These are phyloP conservation scores for Drosophila lacertosa DNA, from an alignment of 1,140 invertebrate species.

Conservation along the genomic window DNA sequence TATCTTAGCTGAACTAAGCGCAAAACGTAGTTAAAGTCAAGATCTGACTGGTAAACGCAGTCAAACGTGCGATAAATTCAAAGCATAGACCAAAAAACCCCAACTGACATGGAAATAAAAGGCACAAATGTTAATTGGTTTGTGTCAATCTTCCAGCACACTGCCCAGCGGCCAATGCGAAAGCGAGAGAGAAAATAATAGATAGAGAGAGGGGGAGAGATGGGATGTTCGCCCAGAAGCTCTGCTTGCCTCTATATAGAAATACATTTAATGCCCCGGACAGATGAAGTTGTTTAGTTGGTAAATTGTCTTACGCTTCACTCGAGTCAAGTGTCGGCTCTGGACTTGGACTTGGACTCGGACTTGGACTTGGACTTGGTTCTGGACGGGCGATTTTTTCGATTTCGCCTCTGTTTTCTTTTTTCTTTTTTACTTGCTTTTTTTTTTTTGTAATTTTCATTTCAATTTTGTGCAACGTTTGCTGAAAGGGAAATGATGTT, in stretches of 20 bases:
- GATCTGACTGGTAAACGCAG: constrained; percentile 82
- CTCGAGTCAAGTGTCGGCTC: constrained; percentile 27
- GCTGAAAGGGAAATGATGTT: constrained; percentile 82
- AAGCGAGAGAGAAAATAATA: neutral
- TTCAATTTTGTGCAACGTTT: constrained; percentile 74
- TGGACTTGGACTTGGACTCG: constrained; percentile 22
- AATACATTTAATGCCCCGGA: constrained; percentile 66
- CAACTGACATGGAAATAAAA: constrained; percentile 72
- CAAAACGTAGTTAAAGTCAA: constrained; percentile 82
- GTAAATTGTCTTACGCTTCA: constrained; percentile 54
- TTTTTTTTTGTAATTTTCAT: constrained; percentile 74
- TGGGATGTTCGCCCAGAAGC: constrained; percentile 30
- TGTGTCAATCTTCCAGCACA: constrained; percentile 78
- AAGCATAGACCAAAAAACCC: constrained; percentile 61
- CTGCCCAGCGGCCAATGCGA: constrained; percentile 29
- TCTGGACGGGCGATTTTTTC: constrained; percentile 50
- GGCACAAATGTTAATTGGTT: constrained; percentile 84
- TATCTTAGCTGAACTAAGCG: constrained; percentile 56
- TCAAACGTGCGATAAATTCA: constrained; percentile 82
- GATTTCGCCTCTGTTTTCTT: constrained; percentile 25
- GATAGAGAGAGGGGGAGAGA: neutral
- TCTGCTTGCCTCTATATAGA: constrained; percentile 44
- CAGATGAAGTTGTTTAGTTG: constrained; percentile 81
- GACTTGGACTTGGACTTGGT: constrained; percentile 29
- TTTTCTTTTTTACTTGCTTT: constrained; percentile 1